These are phyloP conservation scores for Troilus luridus DNA, from an alignment of 2,888 invertebrate species.

Conservation along the genomic window DNA sequence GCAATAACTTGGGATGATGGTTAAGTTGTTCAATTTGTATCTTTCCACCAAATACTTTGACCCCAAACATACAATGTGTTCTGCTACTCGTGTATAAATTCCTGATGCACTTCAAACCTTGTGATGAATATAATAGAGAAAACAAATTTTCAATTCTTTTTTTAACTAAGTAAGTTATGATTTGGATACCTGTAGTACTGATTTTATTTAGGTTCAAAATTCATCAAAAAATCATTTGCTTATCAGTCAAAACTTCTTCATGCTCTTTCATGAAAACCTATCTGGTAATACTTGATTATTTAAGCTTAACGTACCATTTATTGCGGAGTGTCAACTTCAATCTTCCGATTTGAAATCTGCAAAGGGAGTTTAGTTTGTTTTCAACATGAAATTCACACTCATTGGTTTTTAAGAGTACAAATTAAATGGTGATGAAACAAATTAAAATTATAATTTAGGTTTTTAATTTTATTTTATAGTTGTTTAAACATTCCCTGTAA, in stretches of 20 bases:
- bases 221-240: not conserved
- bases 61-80: not conserved
- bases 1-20: not conserved
- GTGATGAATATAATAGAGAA: not conserved
- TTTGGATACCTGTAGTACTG: not conserved
- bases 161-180: not conserved
- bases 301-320: no score
- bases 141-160: not conserved
- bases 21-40: not conserved
- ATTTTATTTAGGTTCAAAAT: not conserved
- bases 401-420: no score
- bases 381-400: no score
- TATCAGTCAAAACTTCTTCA: no score
- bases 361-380: no score
- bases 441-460: no score
- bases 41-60: not conserved
- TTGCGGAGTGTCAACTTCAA: no score
- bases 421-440: no score
- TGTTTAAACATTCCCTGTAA: no score
- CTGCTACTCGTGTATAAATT: not conserved
- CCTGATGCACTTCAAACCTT: not conserved
- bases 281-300: not conserved
- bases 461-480: no score
- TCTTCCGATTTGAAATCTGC: no score
- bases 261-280: not conserved